Evolutionary conservation across 2,797 vertebrate species (phyloP).

Genomic region (Merluccius polli): DNA sequence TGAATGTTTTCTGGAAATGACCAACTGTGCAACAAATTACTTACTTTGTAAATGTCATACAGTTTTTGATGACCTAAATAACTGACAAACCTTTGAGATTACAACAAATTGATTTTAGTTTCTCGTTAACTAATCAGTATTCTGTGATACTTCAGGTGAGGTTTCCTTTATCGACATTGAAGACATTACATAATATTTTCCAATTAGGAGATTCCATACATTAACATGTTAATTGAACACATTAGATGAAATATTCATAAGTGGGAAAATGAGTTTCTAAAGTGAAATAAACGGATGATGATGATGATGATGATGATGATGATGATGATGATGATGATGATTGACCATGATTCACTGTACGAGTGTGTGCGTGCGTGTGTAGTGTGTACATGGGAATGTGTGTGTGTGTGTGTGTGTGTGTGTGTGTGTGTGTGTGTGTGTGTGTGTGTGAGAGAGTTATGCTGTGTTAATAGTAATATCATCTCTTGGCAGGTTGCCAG

Average conservation of each 20-base stretch:
- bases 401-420: too few relatives aligned
- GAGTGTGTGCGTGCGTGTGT: neutral
- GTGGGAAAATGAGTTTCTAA: neutral
- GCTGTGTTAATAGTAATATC: conserved; percentile 28
- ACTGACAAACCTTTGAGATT: neutral
- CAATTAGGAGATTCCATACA: too few relatives aligned
- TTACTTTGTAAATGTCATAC: neutral
- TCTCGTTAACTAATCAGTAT: neutral
- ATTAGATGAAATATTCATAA: neutral
- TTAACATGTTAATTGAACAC: neutral
- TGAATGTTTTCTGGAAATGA: neutral
- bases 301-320: too few relatives aligned
- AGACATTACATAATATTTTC: too few relatives aligned
- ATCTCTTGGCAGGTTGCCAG: conserved; percentile 76
- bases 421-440: too few relatives aligned
- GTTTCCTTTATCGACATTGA: too few relatives aligned
- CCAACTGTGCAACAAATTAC: neutral
- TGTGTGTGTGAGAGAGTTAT: conserved; percentile 13
- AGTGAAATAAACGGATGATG: too few relatives aligned
- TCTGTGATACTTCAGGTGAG: neutral
- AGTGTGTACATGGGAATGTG: too few relatives aligned
- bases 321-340: too few relatives aligned
- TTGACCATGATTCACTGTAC: too few relatives aligned
- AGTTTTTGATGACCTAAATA: neutral
- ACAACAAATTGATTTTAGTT: neutral